These are phyloP conservation scores for Diuraphis noxia DNA, from an alignment of 1,140 invertebrate genomes.

Conservation along the genomic window DNA sequence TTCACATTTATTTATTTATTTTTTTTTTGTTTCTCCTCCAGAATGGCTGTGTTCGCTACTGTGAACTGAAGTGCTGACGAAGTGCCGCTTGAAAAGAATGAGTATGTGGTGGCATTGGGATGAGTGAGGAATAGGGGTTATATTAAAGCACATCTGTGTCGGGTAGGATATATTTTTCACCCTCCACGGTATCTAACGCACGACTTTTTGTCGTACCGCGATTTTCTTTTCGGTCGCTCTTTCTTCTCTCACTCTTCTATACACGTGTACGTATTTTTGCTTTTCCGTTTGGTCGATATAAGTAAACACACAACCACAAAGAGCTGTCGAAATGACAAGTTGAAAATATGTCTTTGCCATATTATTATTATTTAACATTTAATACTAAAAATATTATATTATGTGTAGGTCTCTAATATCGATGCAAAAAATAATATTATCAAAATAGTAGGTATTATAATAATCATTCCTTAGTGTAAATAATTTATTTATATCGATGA, in stretches of 20 bases:
- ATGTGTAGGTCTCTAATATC: background rate
- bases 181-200: background rate
- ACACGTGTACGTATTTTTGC: background rate
- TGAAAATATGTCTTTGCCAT: background rate
- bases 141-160: slow-evolving; percentile 46
- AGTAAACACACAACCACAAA: background rate
- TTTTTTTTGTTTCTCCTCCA: slow-evolving; percentile 21
- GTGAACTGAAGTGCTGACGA: slow-evolving; percentile 45
- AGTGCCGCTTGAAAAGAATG: slow-evolving; percentile 36
- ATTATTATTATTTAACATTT: background rate
- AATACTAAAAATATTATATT: background rate
- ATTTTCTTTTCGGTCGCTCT: slow-evolving; percentile 6
- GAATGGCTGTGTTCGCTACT: slow-evolving; percentile 13
- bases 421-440: background rate
- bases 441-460: background rate
- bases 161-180: slow-evolving; percentile 19
- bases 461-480: background rate
- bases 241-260: background rate
- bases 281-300: slow-evolving; percentile 21
- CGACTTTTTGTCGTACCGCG: slow-evolving; percentile 37
- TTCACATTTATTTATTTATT: background rate
- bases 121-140: slow-evolving; percentile 24
- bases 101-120: background rate
- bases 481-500: background rate
- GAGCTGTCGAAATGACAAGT: background rate